Evolutionary conservation across 2,797 vertebrate genomes (phyloP).

Genomic region (Graptemys geographica): DNA sequence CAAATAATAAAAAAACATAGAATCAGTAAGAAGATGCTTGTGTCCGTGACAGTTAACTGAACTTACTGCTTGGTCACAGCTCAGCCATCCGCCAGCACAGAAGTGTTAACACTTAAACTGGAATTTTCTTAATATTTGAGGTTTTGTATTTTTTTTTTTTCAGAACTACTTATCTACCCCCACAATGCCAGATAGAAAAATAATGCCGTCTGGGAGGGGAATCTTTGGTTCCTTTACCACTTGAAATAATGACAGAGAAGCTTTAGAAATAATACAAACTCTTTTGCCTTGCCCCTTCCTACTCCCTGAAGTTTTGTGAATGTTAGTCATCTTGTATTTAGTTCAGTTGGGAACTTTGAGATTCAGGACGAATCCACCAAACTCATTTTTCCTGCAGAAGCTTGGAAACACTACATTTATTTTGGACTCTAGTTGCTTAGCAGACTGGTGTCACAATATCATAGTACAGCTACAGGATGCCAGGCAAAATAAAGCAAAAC

Average conservation of each 20-base stretch:
- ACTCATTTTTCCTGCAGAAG: not conserved
- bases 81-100: not conserved
- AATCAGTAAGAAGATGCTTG: not conserved
- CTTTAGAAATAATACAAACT: not conserved
- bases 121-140: not conserved
- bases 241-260: too few relatives aligned
- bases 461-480: not conserved
- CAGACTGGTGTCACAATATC: not conserved
- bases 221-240: too few relatives aligned
- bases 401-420: not conserved
- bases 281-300: not conserved
- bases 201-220: not conserved
- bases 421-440: not conserved
- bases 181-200: not conserved
- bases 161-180: not conserved
- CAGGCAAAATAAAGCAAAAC: not conserved
- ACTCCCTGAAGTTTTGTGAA: not conserved
- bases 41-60: not conserved
- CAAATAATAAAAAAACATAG: not conserved
- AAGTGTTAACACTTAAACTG: not conserved
- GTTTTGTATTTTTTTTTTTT: not conserved
- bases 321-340: not conserved
- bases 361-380: not conserved
- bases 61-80: not conserved
- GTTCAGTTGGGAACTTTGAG: not conserved